These are phyloP conservation scores for Epirrhoe alternata DNA, from an alignment of 2,888 invertebrate species.

Conservation along the genomic window DNA sequence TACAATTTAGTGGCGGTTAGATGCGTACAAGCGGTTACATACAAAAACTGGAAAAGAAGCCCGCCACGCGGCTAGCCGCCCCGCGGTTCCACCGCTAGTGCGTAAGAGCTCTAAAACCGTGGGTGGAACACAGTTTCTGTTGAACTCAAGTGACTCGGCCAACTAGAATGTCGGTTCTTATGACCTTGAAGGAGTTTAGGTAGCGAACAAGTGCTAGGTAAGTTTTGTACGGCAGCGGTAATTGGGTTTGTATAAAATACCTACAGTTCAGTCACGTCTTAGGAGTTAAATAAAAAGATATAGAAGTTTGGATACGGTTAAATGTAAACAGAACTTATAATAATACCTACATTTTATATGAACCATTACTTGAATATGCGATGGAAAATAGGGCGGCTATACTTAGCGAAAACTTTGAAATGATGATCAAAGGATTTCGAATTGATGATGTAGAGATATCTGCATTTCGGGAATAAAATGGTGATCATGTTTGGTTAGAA, in stretches of 20 bases:
- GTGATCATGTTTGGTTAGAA: too few relatives aligned
- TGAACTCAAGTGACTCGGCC: constrained; percentile 20
- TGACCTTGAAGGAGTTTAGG: constrained; percentile 27
- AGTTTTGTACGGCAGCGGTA: neutral
- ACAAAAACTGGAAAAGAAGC: too few relatives aligned
- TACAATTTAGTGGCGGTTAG: too few relatives aligned
- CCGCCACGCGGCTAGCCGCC: too few relatives aligned
- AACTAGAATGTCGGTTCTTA: constrained; percentile 29
- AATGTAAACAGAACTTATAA: neutral
- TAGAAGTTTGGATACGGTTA: neutral
- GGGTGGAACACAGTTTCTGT: neutral
- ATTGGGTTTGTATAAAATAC: neutral
- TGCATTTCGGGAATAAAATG: too few relatives aligned
- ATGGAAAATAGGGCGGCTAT: too few relatives aligned
- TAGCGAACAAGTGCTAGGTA: constrained; percentile 1
- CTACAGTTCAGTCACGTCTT: neutral
- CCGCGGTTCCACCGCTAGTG: neutral
- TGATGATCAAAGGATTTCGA: too few relatives aligned
- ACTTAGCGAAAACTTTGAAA: too few relatives aligned
- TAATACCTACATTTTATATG: neutral
- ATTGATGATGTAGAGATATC: too few relatives aligned
- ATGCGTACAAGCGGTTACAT: too few relatives aligned
- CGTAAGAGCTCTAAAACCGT: neutral
- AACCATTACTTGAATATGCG: neutral
- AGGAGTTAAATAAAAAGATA: neutral